A percentile compares a stretch with the other conserved stretches of the same genome.
These are phyloP conservation scores for Pristionchus arcanus DNA, from an alignment of 2,888 invertebrate species.

Conservation along the genomic window DNA sequence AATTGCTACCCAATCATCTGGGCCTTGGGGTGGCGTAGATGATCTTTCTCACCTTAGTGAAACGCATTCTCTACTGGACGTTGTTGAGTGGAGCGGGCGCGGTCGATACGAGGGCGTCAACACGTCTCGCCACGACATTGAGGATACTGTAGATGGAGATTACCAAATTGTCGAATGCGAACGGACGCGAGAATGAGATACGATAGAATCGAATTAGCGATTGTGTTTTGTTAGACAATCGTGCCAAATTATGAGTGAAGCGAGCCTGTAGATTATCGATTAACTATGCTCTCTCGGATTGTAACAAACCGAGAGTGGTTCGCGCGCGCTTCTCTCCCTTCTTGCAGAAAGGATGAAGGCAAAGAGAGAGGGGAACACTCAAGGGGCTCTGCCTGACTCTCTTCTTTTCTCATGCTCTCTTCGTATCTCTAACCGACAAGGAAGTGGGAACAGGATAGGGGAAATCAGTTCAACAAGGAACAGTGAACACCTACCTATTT, in stretches of 20 bases:
- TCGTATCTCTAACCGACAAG: neutral
- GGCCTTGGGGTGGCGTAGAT: no score
- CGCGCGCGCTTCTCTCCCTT: neutral
- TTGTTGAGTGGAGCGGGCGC: constrained; percentile 23
- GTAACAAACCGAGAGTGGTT: neutral
- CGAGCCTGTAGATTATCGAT: neutral
- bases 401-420: neutral
- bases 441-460: neutral
- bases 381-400: neutral
- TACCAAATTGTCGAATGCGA: neutral
- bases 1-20: no score
- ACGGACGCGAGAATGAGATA: neutral
- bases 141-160: neutral
- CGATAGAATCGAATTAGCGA: no score
- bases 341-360: constrained; percentile 3
- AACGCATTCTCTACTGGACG: neutral
- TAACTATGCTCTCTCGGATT: neutral
- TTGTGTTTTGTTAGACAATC: no score
- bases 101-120: constrained; percentile 26
- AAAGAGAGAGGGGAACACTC: constrained; percentile 24
- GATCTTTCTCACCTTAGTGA: no score
- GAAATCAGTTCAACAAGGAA: neutral
- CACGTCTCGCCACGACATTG: constrained; percentile 43
- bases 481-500: neutral
- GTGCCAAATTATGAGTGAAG: neutral